Evolutionary conservation across 1,140 invertebrate species (phyloP).

Genomic region (Venturia canescens): DNA sequence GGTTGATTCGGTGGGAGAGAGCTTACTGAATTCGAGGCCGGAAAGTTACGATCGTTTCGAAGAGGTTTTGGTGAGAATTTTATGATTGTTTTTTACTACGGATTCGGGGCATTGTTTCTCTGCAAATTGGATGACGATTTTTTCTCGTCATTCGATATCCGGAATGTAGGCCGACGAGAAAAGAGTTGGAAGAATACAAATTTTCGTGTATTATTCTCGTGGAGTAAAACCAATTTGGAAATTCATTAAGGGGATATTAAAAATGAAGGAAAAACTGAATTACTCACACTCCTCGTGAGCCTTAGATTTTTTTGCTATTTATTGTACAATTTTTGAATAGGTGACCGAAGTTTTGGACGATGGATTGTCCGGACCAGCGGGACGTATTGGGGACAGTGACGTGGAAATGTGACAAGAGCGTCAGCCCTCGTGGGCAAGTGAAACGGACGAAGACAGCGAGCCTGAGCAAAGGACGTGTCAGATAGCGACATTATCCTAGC

Average conservation of each 20-base stretch:
- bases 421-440: conserved; percentile 69
- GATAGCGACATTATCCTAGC: conserved; percentile 69
- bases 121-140: no score
- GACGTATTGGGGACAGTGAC: conserved; percentile 60
- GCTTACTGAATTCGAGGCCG: conserved; percentile 62
- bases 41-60: conserved; percentile 70
- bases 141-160: no score
- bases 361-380: conserved; percentile 61
- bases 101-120: neutral
- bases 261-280: neutral
- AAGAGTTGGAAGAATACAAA: neutral
- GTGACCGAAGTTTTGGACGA: conserved; percentile 69
- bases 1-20: conserved; percentile 65
- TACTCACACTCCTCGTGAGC: neutral
- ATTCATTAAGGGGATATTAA: neutral
- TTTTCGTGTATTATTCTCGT: neutral
- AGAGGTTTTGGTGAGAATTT: conserved; percentile 65
- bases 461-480: conserved; percentile 68
- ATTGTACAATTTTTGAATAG: conserved; percentile 47
- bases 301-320: neutral
- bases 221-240: neutral
- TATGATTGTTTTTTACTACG: conserved; percentile 12
- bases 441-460: conserved; percentile 70
- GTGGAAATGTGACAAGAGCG: conserved; percentile 70
- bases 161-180: no score